Evolutionary conservation across 2,797 vertebrate species (phyloP), one percentile per base, ranked within the genome.

Genomic region (Myripristis murdjan): DNA sequence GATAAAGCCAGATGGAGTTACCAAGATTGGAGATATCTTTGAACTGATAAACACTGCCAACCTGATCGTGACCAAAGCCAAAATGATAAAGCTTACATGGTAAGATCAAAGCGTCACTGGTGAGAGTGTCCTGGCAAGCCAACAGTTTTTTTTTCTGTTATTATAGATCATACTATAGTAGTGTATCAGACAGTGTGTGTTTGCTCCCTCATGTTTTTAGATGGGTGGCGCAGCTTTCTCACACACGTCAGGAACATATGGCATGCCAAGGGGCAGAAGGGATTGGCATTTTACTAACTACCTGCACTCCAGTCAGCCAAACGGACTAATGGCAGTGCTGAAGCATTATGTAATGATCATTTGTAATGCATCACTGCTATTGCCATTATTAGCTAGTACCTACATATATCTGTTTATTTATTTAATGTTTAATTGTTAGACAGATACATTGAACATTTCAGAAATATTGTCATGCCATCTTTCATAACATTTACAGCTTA

Each of bases 61-160:
- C 64, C 92, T 99, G 90, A 96, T 95, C 58, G 95, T 99, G 91
- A 98, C 96, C 68, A 99, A 97, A 94, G 97, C 97, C 69, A 98
- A 96, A 94, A 99, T 98, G 98, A 95, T 96, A 71, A 87, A 77
- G 37, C 91, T 99, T 48, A 95, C 96, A 68, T 95, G 96, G 98
- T 99, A 95, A 95, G 84, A 53, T 60, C 62, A 62, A 31, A 51
- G 48, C 41, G 11, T 57, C 53, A 7, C 23, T 35, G 9, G 2
- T n/a, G 1, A 49, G 6, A 59, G 47, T 35, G 51, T 64, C 39
- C 15, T 43, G 12, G 15, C 12, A 18, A 28, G 28, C 28, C 15
- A n/a, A 4, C 52, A 10, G 31, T 49, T 23, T 49, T 35, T 55
- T 26, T 26, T 49, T 15, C 62, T 76, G 35, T 39, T 5, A 28